Base-by-base conservation (phyloP, 2,888 invertebrate species). In the Nycteola revayana region DNA sequence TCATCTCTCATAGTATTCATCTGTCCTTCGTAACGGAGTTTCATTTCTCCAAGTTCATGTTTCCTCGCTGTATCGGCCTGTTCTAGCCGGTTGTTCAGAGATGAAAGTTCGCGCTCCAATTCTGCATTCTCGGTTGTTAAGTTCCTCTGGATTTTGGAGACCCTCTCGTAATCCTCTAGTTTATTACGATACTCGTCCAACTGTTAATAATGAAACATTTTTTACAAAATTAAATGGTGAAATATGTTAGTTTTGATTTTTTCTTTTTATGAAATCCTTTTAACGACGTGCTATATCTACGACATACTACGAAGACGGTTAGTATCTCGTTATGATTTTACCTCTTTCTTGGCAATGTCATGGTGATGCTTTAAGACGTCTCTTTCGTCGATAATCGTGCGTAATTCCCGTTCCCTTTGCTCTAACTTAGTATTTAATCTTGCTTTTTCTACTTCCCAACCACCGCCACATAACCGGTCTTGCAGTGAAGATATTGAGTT, bases 1-100 rank as follows among this genome's bases (percentile, higher is more conserved):
- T 97, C 97, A 43, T 94, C 94, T 45, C 94, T 92, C 66, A 97
- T 92, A 7, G 94, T 91, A 46, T 92, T 93, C 70, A 96, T 91
- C 71, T 96, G 94, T 49, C 94, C 94, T 62, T 97, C 97, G 67
- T 96, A 96, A 32, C 96, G 91, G 75, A 94, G 89, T 75, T 96
- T 95, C 36, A 94, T 93, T 38, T 96, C 94, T 1, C 93, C 92
- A 17, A 96, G 80, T 65, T 97, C 97, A 5, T 93, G 90, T 67
- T 94, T 95, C 36, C 94, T 92, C 10, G 91, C 89, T 55, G 93
- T 93, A 59, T 96, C 95, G 2, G 91, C 90, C 57, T 92, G 91
- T 47, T 91, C 90, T 14, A 94, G 70, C 89, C 91, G 92, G 30
- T 90, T 89, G 66, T 93, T 93, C 20, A 95, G 70, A 32, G 93